Percentiles rank a stretch among this genome's conserved stretches.
Conservation (phyloP, 2,888 invertebrate species). For the Ellobium chinense region DNA sequence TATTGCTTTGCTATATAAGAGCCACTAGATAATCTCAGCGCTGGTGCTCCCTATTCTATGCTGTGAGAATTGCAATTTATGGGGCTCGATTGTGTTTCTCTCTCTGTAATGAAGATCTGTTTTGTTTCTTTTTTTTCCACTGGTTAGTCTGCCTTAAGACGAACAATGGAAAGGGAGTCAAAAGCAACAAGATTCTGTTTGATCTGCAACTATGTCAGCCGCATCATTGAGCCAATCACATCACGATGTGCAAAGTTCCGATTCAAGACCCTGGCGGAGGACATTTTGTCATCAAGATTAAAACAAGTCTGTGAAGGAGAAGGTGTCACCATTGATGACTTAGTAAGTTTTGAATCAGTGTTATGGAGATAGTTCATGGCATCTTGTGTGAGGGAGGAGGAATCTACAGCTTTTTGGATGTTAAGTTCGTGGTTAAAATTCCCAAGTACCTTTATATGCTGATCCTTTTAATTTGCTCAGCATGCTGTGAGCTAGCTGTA, state of each 20-base stretch:
- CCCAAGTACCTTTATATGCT: no score
- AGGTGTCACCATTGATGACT: conserved; percentile 86
- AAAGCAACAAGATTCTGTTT: conserved; percentile 97
- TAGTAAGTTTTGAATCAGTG: conserved; percentile 68
- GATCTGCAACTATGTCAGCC: conserved; percentile 98
- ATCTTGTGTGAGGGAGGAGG: no score
- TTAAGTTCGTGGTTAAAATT: no score
- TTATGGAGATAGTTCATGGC: no score
- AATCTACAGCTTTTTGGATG: no score
- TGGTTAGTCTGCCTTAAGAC: conserved; percentile 88
- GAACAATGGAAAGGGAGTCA: conserved; percentile 98
- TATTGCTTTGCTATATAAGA: no score
- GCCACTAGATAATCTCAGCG: no score
- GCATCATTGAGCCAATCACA: conserved; percentile 98
- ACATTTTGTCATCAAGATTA: conserved; percentile 82
- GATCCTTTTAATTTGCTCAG: neutral
- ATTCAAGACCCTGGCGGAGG: conserved; percentile 89
- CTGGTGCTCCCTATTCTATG: no score
- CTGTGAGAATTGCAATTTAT: no score
- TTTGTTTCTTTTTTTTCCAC: neutral
- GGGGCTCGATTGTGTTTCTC: no score
- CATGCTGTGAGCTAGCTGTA: no score
- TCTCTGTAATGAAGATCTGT: no score
- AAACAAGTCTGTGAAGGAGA: conserved; percentile 89
- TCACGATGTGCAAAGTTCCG: conserved; percentile 99